Evolutionary conservation across 2,888 invertebrate species (phyloP).

Genomic region (Lasioglossum vierecki): DNA sequence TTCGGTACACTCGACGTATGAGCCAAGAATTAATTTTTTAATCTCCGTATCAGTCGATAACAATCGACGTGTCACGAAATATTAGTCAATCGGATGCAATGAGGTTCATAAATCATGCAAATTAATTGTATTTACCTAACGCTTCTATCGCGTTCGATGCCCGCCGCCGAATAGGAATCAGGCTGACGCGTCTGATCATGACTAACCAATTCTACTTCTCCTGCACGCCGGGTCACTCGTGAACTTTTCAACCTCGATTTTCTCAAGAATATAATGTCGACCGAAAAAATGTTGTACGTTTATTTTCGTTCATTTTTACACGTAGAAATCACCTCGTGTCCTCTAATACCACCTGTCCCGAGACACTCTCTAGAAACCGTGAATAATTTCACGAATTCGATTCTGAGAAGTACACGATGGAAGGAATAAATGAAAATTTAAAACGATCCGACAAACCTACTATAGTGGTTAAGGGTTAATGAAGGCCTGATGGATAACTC

Average conservation of each 20-base stretch:
- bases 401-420: background rate
- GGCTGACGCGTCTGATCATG: background rate
- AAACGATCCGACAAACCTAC: background rate
- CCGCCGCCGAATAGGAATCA: background rate
- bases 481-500: background rate
- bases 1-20: background rate
- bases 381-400: background rate
- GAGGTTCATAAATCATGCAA: background rate
- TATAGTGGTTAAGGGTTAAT: background rate
- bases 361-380: background rate
- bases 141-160: background rate
- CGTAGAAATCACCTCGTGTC: background rate
- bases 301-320: background rate
- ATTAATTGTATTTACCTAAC: background rate
- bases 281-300: background rate
- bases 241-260: background rate
- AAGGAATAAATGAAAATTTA: background rate
- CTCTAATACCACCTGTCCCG: too few species aligned
- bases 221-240: background rate
- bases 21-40: background rate
- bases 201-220: background rate
- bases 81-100: background rate
- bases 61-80: background rate
- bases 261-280: background rate
- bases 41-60: background rate